Conservation (phyloP, 2,113 vertebrate species). For the Dromiciops gliroides region DNA sequence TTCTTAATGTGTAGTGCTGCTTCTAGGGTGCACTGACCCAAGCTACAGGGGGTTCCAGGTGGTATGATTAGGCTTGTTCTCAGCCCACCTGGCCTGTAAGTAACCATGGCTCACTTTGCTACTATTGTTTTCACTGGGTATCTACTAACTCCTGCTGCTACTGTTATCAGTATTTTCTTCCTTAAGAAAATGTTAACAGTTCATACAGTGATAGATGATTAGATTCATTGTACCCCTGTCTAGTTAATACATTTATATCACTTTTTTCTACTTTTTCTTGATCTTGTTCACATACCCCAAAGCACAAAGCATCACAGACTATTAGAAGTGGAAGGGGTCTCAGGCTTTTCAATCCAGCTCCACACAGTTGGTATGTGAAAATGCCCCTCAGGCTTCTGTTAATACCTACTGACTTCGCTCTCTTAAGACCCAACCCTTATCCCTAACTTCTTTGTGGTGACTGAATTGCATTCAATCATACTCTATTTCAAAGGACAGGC, state of each 20-base stretch:
- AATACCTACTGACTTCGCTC: not conserved
- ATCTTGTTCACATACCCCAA: not conserved
- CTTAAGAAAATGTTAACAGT: too few species aligned
- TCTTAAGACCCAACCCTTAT: not conserved
- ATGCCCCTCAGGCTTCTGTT: not conserved
- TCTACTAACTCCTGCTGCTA: too few species aligned
- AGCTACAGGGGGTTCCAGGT: too few species aligned
- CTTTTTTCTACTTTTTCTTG: not conserved
- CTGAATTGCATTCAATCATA: not conserved
- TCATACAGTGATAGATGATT: too few species aligned
- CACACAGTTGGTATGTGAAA: not conserved
- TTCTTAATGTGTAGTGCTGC: too few species aligned
- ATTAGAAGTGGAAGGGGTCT: not conserved
- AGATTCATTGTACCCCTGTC: too few species aligned
- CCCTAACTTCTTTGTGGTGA: not conserved
- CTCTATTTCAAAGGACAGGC: not conserved
- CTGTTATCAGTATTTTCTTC: too few species aligned
- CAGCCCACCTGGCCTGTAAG: too few species aligned
- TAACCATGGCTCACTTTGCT: too few species aligned
- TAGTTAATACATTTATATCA: not conserved
- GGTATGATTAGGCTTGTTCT: too few species aligned
- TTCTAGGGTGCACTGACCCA: too few species aligned
- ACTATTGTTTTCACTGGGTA: too few species aligned
- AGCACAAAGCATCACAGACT: not conserved
- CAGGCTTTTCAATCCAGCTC: not conserved